Base-by-base conservation (phyloP, 2,797 vertebrate genomes). In the Limnodromus scolopaceus region DNA sequence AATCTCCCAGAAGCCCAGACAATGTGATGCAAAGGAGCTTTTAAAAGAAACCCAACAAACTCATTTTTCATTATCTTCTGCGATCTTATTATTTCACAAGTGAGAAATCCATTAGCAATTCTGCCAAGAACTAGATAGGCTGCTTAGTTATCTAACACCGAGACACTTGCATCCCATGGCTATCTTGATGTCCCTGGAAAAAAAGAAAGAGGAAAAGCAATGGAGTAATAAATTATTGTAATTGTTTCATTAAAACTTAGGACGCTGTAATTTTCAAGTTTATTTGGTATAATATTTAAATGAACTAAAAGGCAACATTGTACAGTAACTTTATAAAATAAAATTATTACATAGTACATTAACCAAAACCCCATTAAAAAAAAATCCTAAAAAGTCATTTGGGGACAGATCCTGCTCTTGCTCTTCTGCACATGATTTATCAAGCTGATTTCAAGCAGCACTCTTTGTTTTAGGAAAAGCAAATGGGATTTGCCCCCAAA, bases 261-360 rank as follows among this genome's bases (percentile, higher is more conserved):
- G 90, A 97, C 6, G 1, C 89, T 77, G 46, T 68, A 80, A 95
- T 89, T 96, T 94, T 97, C 87, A 94, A 86, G 82, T 98, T 98
- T 98, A 98, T 98, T 98, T 96, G 79, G 36, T 72, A 83, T 96
- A 92, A 96, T 96, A 96, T 96, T 97, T 93, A 92, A 97, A 96
- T 90, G 88, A 97, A 97, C 88, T 84, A 69, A 98, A 97, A 97
- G 96, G 97, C 97, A 97, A 97, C 92, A 65, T 90, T 95, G 90
- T 96, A 98, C 96, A 97, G 95, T 93, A 97, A 95, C 96, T 94
- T 97, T 97, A 97, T 97, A 97, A 97, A 97, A 96, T 81, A 96
- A 97, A 97, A 97, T 96, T 87, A 84, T 96, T 95, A 96, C 92
- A 96, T 95, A 85, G 81, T 97, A 97, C 96, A 89, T 97, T 96